These are phyloP conservation scores for Setophaga kirtlandii DNA, from an alignment of 2,113 vertebrate species.

Conservation along the genomic window DNA sequence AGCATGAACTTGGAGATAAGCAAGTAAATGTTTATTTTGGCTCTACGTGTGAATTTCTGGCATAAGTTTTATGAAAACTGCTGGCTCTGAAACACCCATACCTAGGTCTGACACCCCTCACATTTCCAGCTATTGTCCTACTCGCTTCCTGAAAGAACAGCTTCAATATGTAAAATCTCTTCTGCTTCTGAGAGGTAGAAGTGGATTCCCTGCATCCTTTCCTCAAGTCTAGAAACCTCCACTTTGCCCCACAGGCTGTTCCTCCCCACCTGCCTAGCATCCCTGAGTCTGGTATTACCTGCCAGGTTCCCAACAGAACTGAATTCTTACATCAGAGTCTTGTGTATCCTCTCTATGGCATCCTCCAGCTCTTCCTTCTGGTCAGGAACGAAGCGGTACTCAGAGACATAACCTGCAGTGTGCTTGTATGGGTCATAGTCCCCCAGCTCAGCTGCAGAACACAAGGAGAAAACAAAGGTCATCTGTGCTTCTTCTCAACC, in stretches of 20 bases:
- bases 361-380: conserved; percentile 91
- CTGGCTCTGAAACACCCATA: neutral
- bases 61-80: neutral
- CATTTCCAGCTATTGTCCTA: neutral
- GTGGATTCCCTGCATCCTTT: neutral
- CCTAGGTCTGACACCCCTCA: neutral
- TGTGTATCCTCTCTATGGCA: conserved; percentile 84
- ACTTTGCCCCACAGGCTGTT: neutral
- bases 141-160: neutral
- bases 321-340: conserved; percentile 84
- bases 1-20: neutral
- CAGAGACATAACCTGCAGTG: conserved; percentile 83
- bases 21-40: conserved; percentile 13
- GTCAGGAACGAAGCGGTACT: conserved; percentile 89
- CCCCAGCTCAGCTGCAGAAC: conserved; percentile 82
- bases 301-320: neutral
- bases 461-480: neutral
- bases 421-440: conserved; percentile 88
- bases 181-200: neutral
- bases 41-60: neutral
- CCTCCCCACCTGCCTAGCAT: neutral
- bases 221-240: neutral
- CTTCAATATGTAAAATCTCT: neutral
- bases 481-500: neutral
- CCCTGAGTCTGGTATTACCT: neutral